Evolutionary conservation across 2,888 invertebrate species (phyloP).

Genomic region (Microctonus hyperodae): DNA sequence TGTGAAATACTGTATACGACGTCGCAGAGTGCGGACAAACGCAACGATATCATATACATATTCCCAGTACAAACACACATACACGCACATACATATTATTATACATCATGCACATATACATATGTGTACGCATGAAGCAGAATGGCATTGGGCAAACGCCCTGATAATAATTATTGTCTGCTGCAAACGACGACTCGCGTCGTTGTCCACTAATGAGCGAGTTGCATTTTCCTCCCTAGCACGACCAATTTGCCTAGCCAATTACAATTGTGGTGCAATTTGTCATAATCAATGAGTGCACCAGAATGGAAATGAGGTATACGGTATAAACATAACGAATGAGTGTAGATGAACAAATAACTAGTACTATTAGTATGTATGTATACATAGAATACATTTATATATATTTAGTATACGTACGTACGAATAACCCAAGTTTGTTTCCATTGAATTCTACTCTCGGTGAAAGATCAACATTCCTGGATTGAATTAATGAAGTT

Average conservation of each 20-base stretch:
- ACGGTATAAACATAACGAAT: not conserved
- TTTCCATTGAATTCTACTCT: constrained; percentile 8
- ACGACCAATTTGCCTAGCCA: constrained; percentile 16
- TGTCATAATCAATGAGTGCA: constrained; percentile 20
- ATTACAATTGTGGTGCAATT: constrained; percentile 15
- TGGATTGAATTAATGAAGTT: constrained; percentile 10
- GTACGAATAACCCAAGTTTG: constrained; percentile 5
- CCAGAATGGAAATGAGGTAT: constrained; percentile 5
- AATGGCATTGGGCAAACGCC: not conserved
- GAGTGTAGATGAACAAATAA: not conserved
- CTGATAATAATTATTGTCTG: constrained; percentile 7
- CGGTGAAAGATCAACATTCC: constrained; percentile 12
- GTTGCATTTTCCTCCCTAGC: constrained; percentile 8
- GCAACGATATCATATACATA: not conserved
- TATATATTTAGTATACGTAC: not conserved
- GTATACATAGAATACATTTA: not conserved
- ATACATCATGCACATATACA: not conserved
- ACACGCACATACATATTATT: too few species aligned
- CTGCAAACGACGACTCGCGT: constrained; percentile 4
- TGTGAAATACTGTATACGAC: not conserved
- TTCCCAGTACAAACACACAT: too few species aligned
- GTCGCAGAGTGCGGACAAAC: too few species aligned
- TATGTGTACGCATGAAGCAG: not conserved
- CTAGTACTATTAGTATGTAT: not conserved
- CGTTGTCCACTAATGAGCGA: constrained; percentile 20